Conservation (phyloP, 2,888 invertebrate genomes). For the Oscheius sp. region DNA sequence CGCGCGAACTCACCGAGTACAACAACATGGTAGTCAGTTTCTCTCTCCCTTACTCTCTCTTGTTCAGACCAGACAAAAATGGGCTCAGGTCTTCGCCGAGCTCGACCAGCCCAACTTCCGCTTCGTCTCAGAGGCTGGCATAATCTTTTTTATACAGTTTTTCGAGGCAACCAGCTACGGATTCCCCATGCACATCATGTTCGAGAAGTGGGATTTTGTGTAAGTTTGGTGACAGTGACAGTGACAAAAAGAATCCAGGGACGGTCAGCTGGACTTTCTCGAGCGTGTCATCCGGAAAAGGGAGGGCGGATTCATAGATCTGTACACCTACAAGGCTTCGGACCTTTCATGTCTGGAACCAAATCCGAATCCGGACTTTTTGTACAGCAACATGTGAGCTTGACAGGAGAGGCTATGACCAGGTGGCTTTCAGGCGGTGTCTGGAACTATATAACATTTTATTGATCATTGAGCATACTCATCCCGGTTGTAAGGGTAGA, state of each 20-base stretch:
- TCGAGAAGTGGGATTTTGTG: background rate
- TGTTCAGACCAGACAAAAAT: background rate
- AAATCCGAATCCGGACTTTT: background rate
- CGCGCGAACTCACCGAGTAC: background rate
- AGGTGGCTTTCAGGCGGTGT: slow-evolving; percentile 8
- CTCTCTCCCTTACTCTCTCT: background rate
- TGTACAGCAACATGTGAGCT: slow-evolving; percentile 9
- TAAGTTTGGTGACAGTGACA: background rate
- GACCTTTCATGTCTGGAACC: slow-evolving; percentile 6
- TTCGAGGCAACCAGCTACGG: slow-evolving; percentile 2
- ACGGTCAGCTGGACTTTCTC: slow-evolving; percentile 4
- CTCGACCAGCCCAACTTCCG: background rate
- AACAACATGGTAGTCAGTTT: background rate
- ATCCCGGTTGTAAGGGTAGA: background rate
- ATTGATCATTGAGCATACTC: background rate
- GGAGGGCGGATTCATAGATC: background rate
- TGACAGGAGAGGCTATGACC: background rate
- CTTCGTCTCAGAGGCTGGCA: background rate
- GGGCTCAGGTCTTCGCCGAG: slow-evolving; percentile 7
- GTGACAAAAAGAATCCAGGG: background rate
- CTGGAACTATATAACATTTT: background rate
- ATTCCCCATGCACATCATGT: slow-evolving; percentile 9
- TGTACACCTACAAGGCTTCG: background rate
- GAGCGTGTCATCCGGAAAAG: background rate
- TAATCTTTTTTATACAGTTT: background rate